phyloP scores from a whole-genome alignment of 2,797 vertebrate genomes.

The Staurois parvus region DNA sequence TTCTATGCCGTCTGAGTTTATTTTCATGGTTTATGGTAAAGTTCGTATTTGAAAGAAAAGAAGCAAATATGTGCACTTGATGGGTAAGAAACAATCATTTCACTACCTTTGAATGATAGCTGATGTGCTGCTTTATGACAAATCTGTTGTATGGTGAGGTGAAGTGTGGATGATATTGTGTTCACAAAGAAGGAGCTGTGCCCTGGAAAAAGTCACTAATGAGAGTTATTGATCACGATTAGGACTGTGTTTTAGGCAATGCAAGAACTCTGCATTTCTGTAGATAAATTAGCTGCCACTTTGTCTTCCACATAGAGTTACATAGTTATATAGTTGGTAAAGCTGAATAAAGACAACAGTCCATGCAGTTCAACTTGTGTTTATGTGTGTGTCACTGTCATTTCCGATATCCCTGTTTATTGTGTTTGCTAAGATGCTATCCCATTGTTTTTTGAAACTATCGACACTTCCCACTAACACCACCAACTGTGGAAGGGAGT shows the following conservation, averaged over 20 bases:
- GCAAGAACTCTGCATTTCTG: not conserved
- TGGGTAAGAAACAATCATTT: constrained; percentile 66
- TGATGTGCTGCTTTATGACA: not conserved
- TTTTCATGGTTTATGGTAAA: constrained; percentile 60
- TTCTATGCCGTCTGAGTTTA: constrained; percentile 21
- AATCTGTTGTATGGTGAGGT: constrained; percentile 9
- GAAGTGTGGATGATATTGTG: not conserved
- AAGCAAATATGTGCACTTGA: constrained; percentile 53
- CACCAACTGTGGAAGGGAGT: too few relatives aligned
- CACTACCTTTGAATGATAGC: not conserved
- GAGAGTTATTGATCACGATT: not conserved
- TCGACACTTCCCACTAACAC: too few relatives aligned
- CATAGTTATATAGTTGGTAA: too few relatives aligned
- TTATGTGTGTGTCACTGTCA: too few relatives aligned
- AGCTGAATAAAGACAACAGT: too few relatives aligned
- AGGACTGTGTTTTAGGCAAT: not conserved
- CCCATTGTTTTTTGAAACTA: too few relatives aligned
- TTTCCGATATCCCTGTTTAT: too few relatives aligned
- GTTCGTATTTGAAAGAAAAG: constrained; percentile 38
- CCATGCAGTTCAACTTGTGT: too few relatives aligned
- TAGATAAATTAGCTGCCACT: too few relatives aligned
- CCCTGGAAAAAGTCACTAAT: not conserved
- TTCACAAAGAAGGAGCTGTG: constrained; percentile 7
- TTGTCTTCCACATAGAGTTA: too few relatives aligned
- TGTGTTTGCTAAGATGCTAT: too few relatives aligned